These are phyloP conservation scores for Conomelus anceps DNA, from an alignment of 2,888 invertebrate species.

Conservation along the genomic window DNA sequence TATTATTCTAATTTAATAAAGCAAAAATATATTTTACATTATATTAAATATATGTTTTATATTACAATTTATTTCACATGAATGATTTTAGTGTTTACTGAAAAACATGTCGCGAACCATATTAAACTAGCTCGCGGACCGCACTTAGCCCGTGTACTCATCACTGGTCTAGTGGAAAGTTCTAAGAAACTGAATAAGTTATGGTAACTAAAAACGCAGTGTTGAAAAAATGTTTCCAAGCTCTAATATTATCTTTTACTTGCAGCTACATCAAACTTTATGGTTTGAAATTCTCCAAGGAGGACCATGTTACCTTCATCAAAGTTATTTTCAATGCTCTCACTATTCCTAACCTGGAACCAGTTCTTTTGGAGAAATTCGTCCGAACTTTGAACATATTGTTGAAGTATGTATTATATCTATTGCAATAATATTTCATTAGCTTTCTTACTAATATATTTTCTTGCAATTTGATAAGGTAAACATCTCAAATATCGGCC, in stretches of 20 bases:
- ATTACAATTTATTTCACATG: too few relatives aligned
- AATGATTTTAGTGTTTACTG: too few relatives aligned
- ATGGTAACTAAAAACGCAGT: too few relatives aligned
- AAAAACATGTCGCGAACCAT: too few relatives aligned
- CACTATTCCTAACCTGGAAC: conserved; percentile 69
- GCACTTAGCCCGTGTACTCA: too few relatives aligned
- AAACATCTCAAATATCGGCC: too few relatives aligned
- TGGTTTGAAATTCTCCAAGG: conserved; percentile 81
- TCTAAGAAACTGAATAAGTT: too few relatives aligned
- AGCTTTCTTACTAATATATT: background rate
- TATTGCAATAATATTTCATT: conserved; percentile 29
- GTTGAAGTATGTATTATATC: conserved; percentile 53
- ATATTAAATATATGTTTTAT: too few relatives aligned
- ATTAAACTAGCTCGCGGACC: too few relatives aligned
- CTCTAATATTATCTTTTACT: conserved; percentile 31
- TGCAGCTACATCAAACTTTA: conserved; percentile 76
- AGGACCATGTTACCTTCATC: conserved; percentile 77
- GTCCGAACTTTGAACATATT: conserved; percentile 59
- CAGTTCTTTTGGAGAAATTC: conserved; percentile 64
- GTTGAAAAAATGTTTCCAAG: background rate
- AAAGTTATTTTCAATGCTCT: conserved; percentile 71
- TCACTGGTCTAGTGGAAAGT: too few relatives aligned
- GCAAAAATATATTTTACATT: too few relatives aligned
- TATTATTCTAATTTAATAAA: too few relatives aligned
- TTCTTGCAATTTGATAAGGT: background rate